Conservation (phyloP, 2,113 vertebrate genomes). For the Archocentrus centrarchus region DNA sequence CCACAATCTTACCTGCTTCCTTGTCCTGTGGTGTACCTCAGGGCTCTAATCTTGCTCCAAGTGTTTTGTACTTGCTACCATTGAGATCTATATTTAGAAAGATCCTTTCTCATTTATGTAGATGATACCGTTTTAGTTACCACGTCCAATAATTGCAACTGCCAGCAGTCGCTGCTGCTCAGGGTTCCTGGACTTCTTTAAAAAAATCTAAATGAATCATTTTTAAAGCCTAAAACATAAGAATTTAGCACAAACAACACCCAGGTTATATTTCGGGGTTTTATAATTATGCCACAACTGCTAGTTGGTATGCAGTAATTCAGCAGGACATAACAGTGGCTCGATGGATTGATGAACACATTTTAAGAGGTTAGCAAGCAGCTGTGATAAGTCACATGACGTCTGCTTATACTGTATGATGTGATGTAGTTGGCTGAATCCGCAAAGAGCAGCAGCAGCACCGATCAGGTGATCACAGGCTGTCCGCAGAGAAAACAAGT, state of each 20-base stretch:
- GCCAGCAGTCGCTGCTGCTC: not conserved
- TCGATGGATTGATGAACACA: too few relatives aligned
- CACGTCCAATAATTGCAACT: not conserved
- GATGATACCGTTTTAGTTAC: not conserved
- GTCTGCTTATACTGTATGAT: not conserved
- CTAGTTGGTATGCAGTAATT: not conserved
- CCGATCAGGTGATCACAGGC: not conserved
- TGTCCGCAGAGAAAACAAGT: not conserved
- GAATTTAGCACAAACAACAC: too few relatives aligned
- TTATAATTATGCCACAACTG: too few relatives aligned
- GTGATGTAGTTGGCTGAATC: not conserved
- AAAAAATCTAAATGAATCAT: too few relatives aligned
- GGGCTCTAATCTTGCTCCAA: not conserved
- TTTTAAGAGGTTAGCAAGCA: not conserved
- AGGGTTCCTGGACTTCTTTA: too few relatives aligned
- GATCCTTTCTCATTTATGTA: not conserved
- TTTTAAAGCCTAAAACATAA: too few relatives aligned
- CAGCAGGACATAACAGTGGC: not conserved
- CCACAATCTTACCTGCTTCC: not conserved
- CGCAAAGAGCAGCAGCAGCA: not conserved
- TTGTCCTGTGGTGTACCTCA: not conserved
- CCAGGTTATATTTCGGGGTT: too few relatives aligned
- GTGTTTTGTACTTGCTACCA: not conserved
- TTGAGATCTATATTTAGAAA: not conserved
- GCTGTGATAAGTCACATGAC: not conserved